Evolutionary conservation across 2,113 vertebrate species (phyloP), one percentile per base, ranked within the genome.

Genomic region (Poeciliopsis prolifica): DNA sequence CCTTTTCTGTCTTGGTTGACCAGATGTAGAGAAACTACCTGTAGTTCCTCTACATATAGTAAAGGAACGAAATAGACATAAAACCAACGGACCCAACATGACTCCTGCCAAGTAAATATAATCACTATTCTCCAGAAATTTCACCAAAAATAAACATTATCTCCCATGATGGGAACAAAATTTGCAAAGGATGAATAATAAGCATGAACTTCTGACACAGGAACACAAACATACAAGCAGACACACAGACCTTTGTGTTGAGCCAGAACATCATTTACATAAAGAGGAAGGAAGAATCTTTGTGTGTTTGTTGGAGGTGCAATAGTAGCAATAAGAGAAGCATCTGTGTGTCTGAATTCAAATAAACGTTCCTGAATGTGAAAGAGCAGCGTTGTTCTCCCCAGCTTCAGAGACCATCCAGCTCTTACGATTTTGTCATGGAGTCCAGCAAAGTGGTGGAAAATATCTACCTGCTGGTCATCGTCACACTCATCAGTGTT

Each of bases 401-500:
- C 74, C 68, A 13, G 37, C 40, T 17, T 51, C 72, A 60, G 42
- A 26, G 44, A 68, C 65, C 28, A 61, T 31, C 77, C 72, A 17
- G 40, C 67, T 63, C 58, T 37, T 4, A 0, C 42, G 24, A 48
- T 58, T 58, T 3, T 3, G 91, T 58, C 82, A 97, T 97, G 97
- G 94, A 96, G n/a, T 86, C 72, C 51, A 44, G 11, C n/a, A 67
- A 87, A 13, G 81, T 95, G 9, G 73, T 98, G 88, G 96, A 96
- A 33, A 91, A 94, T 14, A 70, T 97, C 29, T 96, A 96, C 79
- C 94, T 98, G 15, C 80, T 98, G 19, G 95, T 91, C 80, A 91
- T 96, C 0, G 92, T 98, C 85, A 98, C 97, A 12, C 93, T 98
- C 65, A 79, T 98, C 89, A 98, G 97, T 0, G 96, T 95, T 1